Conservation (phyloP, 2,113 vertebrate species). For the Etheostoma cragini region DNA sequence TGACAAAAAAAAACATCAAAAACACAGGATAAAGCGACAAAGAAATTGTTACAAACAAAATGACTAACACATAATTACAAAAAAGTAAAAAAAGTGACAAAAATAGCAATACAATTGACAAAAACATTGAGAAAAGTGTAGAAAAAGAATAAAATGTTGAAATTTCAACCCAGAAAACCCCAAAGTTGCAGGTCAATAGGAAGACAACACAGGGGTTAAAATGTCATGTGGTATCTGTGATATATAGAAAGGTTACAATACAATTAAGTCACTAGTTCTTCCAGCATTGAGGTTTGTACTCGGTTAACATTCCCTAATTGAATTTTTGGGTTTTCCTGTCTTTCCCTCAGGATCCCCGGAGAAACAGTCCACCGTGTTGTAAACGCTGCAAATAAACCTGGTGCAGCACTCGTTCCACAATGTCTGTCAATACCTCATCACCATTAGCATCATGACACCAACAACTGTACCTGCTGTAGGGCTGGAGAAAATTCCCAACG, state of each 20-base stretch:
- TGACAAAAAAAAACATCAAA: no score
- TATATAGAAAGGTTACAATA: neutral
- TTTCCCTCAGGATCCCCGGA: neutral
- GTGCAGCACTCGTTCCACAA: neutral
- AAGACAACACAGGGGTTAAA: no score
- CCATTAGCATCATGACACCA: constrained; percentile 32
- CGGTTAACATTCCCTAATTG: neutral
- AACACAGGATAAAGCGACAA: no score
- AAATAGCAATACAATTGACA: no score
- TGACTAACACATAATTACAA: no score
- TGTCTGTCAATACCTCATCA: constrained; percentile 13
- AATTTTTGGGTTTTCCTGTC: neutral
- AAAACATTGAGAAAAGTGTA: no score
- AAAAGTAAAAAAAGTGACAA: no score
- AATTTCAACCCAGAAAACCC: no score
- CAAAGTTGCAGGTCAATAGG: no score
- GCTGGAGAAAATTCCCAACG: no score
- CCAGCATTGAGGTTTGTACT: neutral
- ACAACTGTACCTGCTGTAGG: constrained; percentile 12
- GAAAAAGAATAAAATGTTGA: no score
- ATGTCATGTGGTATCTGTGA: neutral
- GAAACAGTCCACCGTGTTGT: neutral
- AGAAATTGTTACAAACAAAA: no score
- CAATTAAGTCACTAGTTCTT: neutral
- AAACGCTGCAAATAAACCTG: constrained; percentile 11